Percentiles rank a stretch among this genome's conserved stretches.
phyloP scores from a whole-genome alignment of 2,797 vertebrate genomes.

The Myotis pilosus region DNA sequence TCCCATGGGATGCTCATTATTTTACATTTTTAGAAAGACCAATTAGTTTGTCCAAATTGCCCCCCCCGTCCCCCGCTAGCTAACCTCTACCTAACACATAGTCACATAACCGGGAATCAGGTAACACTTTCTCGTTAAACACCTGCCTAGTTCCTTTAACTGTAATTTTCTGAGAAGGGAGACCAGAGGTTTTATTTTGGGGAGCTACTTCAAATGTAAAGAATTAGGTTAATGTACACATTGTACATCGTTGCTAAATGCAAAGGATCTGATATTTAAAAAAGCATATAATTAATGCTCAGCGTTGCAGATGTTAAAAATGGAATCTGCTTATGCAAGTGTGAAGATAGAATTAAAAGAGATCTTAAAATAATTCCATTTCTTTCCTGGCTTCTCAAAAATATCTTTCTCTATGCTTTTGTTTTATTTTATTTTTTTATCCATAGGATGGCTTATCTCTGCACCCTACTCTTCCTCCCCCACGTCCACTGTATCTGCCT shows the following conservation, averaged over 20 bases:
- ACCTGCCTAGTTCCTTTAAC: not conserved
- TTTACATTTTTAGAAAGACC: not conserved
- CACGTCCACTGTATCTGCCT: not conserved
- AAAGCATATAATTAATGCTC: not conserved
- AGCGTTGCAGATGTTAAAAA: not conserved
- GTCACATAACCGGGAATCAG: not conserved
- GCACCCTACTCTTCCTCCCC: rapidly evolving
- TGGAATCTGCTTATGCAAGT: not conserved
- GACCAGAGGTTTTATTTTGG: not conserved
- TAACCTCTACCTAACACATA: not conserved
- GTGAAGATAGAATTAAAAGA: not conserved
- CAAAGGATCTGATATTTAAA: not conserved
- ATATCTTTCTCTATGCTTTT: not conserved
- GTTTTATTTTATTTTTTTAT: not conserved
- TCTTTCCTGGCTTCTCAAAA: not conserved
- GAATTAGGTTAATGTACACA: not conserved
- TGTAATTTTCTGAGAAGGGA: not conserved
- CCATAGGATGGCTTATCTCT: not conserved
- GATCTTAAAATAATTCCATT: not conserved
- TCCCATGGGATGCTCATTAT: not conserved
- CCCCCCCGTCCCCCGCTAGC: not conserved
- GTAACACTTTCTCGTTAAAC: not conserved
- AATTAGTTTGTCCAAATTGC: not conserved
- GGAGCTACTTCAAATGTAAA: not conserved
- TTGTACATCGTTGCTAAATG: not conserved